These are phyloP conservation scores for Hypotaenidia okinawae DNA, from an alignment of 2,797 vertebrate genomes.

Conservation along the genomic window DNA sequence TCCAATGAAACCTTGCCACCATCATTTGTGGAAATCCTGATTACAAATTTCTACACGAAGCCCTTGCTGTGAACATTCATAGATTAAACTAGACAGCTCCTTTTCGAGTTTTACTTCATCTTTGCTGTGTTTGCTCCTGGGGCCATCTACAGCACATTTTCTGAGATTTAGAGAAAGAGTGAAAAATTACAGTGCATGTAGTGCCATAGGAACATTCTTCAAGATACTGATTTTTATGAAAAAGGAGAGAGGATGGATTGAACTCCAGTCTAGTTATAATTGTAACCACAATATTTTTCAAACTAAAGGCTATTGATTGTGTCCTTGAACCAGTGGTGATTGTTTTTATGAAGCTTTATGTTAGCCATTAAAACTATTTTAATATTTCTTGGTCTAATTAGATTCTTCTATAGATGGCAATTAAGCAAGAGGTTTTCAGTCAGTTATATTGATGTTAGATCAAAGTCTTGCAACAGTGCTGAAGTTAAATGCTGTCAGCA, in stretches of 20 bases:
- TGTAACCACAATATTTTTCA: conserved; percentile 59
- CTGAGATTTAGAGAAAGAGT: conserved; percentile 69
- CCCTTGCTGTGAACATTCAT: conserved; percentile 65
- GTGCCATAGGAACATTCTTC: conserved; percentile 58
- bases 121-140: conserved; percentile 71
- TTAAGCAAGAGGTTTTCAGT: conserved; percentile 38
- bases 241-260: conserved; percentile 51
- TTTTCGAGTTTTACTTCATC: conserved; percentile 71
- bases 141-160: conserved; percentile 65
- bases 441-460: conserved; percentile 52
- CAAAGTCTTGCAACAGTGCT: neutral
- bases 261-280: conserved; percentile 41
- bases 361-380: conserved; percentile 35
- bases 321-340: conserved; percentile 40
- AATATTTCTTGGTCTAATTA: conserved; percentile 64
- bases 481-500: conserved; percentile 33
- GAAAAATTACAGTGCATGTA: conserved; percentile 65
- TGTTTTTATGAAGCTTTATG: conserved; percentile 56
- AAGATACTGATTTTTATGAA: conserved; percentile 58
- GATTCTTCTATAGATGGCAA: conserved; percentile 32
- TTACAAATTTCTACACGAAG: conserved; percentile 70
- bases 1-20: conserved; percentile 50
- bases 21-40: conserved; percentile 62
- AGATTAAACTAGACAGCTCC: conserved; percentile 73
- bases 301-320: conserved; percentile 41